These are phyloP conservation scores for Scaptodrosophila latifasciaeformis DNA, from an alignment of 2,888 invertebrate species.

Conservation along the genomic window DNA sequence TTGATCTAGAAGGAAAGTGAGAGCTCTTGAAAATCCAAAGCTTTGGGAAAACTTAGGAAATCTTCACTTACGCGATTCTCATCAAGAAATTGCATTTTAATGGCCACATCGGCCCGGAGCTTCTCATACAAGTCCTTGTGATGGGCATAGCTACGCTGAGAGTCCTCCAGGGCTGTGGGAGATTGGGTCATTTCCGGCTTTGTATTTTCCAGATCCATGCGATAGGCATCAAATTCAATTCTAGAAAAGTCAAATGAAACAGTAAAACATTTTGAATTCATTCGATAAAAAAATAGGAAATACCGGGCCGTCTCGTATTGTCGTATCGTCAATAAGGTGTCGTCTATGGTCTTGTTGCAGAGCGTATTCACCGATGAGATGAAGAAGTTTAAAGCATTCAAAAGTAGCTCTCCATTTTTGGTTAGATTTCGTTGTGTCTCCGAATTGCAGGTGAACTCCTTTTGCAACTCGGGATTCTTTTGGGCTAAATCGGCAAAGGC, in stretches of 20 bases:
- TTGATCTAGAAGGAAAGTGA: no score
- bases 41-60: background rate
- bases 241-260: no score
- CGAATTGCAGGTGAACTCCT: slow-evolving; percentile 95
- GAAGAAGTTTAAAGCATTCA: slow-evolving; percentile 96
- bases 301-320: slow-evolving; percentile 80
- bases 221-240: slow-evolving; percentile 98
- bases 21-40: background rate
- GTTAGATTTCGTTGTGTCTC: slow-evolving; percentile 95
- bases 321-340: slow-evolving; percentile 83
- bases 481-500: slow-evolving; percentile 96
- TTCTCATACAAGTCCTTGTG: slow-evolving; percentile 95
- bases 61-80: slow-evolving; percentile 96
- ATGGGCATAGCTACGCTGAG: slow-evolving; percentile 86
- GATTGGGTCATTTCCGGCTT: slow-evolving; percentile 77
- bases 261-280: slow-evolving; percentile 4
- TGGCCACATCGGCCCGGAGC: slow-evolving; percentile 92
- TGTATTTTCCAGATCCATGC: slow-evolving; percentile 92
- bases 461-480: slow-evolving; percentile 95
- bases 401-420: slow-evolving; percentile 93
- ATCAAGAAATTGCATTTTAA: slow-evolving; percentile 96
- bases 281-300: background rate
- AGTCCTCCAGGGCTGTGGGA: slow-evolving; percentile 85
- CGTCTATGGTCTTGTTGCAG: slow-evolving; percentile 98
- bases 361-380: slow-evolving; percentile 96